phyloP scores from a whole-genome alignment of 2,797 vertebrate species.

The Galagoides demidoff region DNA sequence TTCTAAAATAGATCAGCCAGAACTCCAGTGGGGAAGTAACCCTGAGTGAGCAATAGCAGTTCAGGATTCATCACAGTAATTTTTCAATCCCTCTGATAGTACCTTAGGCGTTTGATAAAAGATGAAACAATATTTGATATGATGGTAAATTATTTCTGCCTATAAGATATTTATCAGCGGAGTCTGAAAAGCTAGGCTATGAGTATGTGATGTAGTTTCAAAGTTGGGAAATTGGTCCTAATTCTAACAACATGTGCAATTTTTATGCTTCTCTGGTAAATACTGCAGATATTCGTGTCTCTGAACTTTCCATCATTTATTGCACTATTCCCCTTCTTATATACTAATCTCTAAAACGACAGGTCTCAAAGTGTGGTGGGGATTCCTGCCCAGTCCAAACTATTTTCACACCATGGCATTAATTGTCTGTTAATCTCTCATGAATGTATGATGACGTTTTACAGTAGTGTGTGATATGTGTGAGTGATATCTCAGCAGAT shows the following conservation, averaged over 20 bases:
- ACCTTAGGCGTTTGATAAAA: constrained; percentile 6
- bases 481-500: neutral
- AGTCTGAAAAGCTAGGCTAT: neutral
- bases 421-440: neutral
- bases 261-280: neutral
- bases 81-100: neutral
- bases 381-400: neutral
- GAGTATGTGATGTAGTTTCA: neutral
- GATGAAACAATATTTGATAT: neutral
- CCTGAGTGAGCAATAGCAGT: neutral
- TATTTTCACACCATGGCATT: neutral
- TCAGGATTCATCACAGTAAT: neutral
- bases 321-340: neutral
- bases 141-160: neutral
- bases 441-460: neutral
- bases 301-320: neutral
- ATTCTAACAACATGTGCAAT: neutral
- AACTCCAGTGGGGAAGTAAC: neutral
- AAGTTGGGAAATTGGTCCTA: neutral
- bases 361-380: neutral
- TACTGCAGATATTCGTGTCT: neutral
- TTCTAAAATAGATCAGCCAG: neutral
- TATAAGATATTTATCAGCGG: neutral
- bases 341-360: neutral
- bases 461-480: neutral